Evolutionary conservation across 2,888 invertebrate species (phyloP).

Genomic region (Agrochola macilenta): DNA sequence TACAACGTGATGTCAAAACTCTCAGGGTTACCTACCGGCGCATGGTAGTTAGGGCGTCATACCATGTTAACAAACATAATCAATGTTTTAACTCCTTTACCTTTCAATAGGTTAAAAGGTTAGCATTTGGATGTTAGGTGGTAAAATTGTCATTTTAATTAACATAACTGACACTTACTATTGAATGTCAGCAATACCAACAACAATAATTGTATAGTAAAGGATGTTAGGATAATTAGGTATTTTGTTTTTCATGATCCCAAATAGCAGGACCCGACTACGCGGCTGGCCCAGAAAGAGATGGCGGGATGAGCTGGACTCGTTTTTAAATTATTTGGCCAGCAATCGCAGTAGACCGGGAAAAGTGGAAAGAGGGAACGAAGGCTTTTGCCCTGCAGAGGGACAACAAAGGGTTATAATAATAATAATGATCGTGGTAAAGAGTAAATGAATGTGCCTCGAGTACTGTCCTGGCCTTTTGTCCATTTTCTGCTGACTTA

Average conservation of each 20-base stretch:
- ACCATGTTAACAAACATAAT: slow-evolving; percentile 16
- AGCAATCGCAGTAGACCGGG: no score
- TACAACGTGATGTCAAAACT: slow-evolving; percentile 45
- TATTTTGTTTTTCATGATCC: background rate
- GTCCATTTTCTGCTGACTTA: background rate
- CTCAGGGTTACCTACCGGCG: slow-evolving; percentile 47
- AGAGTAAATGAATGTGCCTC: background rate
- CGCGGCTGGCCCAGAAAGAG: no score
- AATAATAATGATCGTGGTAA: background rate
- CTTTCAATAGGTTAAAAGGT: slow-evolving; percentile 19
- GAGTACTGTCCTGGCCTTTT: background rate
- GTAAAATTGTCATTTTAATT: slow-evolving; percentile 7
- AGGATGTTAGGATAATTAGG: background rate
- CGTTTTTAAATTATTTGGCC: no score
- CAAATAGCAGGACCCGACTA: no score
- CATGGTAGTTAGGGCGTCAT: slow-evolving; percentile 23
- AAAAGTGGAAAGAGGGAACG: no score
- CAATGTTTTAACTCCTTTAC: slow-evolving; percentile 19
- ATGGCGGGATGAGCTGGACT: no score
- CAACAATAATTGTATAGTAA: background rate
- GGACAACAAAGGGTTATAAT: no score
- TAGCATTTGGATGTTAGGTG: slow-evolving; percentile 7
- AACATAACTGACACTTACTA: slow-evolving; percentile 7
- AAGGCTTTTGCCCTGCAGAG: no score
- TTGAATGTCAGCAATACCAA: background rate